These are phyloP conservation scores for Romanogobio albipinnatus DNA, from an alignment of 2,113 vertebrate species.

Conservation along the genomic window DNA sequence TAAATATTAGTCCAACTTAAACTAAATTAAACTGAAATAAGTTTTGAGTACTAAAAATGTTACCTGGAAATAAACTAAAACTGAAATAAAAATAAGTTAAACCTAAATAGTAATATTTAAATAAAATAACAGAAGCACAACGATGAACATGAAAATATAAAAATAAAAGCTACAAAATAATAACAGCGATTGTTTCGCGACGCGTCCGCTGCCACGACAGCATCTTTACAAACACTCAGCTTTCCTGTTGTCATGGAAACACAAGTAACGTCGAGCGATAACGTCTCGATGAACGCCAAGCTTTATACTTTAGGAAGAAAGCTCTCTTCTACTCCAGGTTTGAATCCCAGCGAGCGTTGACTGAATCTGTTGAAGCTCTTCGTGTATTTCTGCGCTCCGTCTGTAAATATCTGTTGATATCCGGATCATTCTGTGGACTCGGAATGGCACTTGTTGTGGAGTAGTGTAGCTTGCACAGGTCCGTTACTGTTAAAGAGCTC, in stretches of 20 bases:
- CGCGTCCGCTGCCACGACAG: conserved; percentile 36
- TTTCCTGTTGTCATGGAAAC: conserved; percentile 7
- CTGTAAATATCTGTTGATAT: background rate
- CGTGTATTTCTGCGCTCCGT: background rate
- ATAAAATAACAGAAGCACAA: too few relatives aligned
- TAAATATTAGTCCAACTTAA: too few relatives aligned
- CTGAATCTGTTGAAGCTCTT: background rate
- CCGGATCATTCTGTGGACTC: background rate
- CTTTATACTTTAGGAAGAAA: background rate
- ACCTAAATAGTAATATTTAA: too few relatives aligned
- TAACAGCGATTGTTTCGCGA: background rate
- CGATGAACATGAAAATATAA: too few relatives aligned
- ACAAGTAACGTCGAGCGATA: conserved; percentile 36
- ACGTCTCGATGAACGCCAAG: too few relatives aligned
- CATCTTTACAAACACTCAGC: conserved; percentile 16
- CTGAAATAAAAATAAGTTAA: too few relatives aligned
- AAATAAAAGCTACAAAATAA: too few relatives aligned
- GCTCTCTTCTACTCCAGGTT: background rate
- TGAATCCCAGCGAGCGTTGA: background rate
- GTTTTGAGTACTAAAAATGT: too few relatives aligned
- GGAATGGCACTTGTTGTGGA: conserved; percentile 60
- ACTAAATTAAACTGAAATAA: too few relatives aligned
- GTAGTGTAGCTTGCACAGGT: conserved; percentile 15
- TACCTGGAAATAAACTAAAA: too few relatives aligned
- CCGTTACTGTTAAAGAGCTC: background rate